Evolutionary conservation across 1,140 invertebrate species (phyloP).

Genomic region (Tetramorium simillimum): DNA sequence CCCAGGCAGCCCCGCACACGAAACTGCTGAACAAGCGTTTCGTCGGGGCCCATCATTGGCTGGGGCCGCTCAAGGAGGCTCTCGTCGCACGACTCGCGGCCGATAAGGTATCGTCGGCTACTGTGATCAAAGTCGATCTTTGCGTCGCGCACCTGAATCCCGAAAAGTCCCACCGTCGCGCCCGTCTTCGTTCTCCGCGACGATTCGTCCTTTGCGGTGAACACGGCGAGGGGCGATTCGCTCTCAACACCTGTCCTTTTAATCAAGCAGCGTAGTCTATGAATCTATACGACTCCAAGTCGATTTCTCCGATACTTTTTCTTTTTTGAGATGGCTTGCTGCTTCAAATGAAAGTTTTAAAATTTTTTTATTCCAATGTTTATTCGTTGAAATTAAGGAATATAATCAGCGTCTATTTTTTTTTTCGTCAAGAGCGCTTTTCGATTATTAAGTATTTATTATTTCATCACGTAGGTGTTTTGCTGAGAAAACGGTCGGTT

Average conservation of each 20-base stretch:
- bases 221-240: not conserved
- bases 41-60: conserved; percentile 95
- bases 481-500: not conserved
- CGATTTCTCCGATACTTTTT: not conserved
- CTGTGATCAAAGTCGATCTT: conserved; percentile 12
- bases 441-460: not conserved
- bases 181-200: not conserved
- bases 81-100: conserved; percentile 83
- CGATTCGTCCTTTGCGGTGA: not conserved
- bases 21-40: conserved; percentile 95
- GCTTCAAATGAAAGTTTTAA: not conserved
- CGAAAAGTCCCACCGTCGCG: not conserved
- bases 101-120: conserved; percentile 81
- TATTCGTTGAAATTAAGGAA: not conserved
- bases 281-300: not conserved
- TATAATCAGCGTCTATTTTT: not conserved
- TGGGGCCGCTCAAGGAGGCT: conserved; percentile 89
- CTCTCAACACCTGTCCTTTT: not conserved
- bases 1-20: conserved; percentile 91
- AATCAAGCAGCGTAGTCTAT: not conserved
- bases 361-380: not conserved
- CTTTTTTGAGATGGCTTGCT: not conserved
- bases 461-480: not conserved
- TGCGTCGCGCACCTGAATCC: not conserved
- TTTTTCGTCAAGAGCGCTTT: not conserved